Conservation (phyloP, 2,888 invertebrate genomes). For the Chironomus riparius region DNA sequence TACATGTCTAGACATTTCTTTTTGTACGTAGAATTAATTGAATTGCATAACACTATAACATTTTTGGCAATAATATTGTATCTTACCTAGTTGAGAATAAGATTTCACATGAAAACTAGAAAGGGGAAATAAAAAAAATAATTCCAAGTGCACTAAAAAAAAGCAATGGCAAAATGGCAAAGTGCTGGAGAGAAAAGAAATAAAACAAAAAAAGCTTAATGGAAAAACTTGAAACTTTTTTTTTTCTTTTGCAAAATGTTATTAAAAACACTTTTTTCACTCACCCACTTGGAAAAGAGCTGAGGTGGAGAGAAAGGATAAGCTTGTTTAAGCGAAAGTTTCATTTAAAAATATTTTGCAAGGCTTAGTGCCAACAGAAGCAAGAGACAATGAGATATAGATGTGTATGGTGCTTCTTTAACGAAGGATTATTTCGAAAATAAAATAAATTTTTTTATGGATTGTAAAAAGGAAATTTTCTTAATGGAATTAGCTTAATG, state of each 20-base stretch:
- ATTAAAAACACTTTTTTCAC: constrained; percentile 1
- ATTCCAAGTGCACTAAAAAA: neutral
- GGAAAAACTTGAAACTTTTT: constrained; percentile 2
- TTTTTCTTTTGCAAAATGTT: neutral
- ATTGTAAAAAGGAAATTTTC: no score
- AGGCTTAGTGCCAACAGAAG: neutral
- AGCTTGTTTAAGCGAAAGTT: constrained; percentile 5
- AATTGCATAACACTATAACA: neutral
- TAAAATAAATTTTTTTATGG: no score
- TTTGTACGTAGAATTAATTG: neutral
- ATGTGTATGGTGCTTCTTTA: neutral
- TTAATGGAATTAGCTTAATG: no score
- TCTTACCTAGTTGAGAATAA: no score
- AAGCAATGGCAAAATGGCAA: neutral
- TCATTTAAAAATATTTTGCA: neutral
- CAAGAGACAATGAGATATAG: neutral
- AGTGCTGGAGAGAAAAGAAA: neutral
- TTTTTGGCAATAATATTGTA: neutral
- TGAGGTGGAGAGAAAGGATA: neutral
- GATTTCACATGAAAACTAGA: neutral
- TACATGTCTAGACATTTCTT: neutral
- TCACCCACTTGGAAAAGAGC: neutral
- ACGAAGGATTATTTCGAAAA: neutral
- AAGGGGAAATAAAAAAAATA: neutral
- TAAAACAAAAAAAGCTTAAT: neutral